Conservation (phyloP, 23 tunicate species). For the Trididemnum nubilum region DNA sequence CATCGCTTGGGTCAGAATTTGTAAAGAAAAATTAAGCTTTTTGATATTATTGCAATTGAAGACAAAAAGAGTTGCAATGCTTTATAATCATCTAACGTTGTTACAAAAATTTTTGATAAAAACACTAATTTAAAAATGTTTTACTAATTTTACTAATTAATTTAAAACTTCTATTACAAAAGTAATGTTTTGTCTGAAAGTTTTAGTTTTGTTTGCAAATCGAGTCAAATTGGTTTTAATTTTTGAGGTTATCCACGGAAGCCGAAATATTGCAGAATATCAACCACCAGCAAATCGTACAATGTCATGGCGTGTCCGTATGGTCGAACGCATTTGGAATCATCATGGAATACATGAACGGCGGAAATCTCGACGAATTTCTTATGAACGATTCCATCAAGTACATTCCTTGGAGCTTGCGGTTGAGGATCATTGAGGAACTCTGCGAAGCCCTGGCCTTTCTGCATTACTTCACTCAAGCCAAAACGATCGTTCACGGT, state of each 20-base stretch:
- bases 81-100: too few species aligned
- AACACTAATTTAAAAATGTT: too few species aligned
- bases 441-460: slow-evolving; percentile 46
- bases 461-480: slow-evolving; percentile 38
- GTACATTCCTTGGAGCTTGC: slow-evolving; percentile 42
- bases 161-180: too few species aligned
- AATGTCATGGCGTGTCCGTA: slow-evolving; percentile 47
- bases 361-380: slow-evolving; percentile 54
- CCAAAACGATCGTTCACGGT: slow-evolving; percentile 46
- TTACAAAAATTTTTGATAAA: too few species aligned
- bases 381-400: slow-evolving; percentile 10
- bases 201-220: too few species aligned
- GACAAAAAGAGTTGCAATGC: too few species aligned
- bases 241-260: slow-evolving; percentile 28
- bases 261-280: slow-evolving; percentile 26
- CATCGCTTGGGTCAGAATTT: too few species aligned
- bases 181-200: too few species aligned
- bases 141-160: too few species aligned
- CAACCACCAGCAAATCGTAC: slow-evolving; percentile 47
- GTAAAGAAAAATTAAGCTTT: too few species aligned
- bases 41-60: too few species aligned
- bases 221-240: too few species aligned
- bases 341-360: slow-evolving; percentile 49
- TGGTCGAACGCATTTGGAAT: slow-evolving; percentile 57
- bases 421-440: slow-evolving; percentile 35